Conservation (phyloP, 2,888 invertebrate genomes). For the Sarcophaga carnaria region DNA sequence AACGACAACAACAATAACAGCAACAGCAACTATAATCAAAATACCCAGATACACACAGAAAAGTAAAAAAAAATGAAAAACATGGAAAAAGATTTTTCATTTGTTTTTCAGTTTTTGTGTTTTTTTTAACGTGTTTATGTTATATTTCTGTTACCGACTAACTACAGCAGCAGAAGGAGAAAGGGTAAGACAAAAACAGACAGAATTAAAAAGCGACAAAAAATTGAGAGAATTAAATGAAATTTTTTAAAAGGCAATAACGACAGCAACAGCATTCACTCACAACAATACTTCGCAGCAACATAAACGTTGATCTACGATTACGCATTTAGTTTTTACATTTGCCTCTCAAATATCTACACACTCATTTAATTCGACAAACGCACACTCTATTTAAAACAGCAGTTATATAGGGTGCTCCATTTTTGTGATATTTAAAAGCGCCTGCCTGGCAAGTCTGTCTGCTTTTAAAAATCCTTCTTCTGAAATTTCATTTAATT, state of each 20-base stretch:
- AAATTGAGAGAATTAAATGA: conserved; percentile 28
- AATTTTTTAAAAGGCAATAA: conserved; percentile 27
- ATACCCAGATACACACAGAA: neutral
- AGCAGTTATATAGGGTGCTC: too few relatives aligned
- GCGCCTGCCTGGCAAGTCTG: too few relatives aligned
- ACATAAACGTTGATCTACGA: conserved; percentile 41
- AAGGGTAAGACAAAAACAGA: neutral
- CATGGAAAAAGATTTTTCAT: neutral
- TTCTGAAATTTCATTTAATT: too few relatives aligned
- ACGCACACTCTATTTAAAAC: too few relatives aligned
- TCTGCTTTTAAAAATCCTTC: too few relatives aligned
- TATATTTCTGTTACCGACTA: neutral
- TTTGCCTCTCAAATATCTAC: neutral
- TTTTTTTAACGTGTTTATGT: conserved; percentile 37
- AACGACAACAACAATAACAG: neutral
- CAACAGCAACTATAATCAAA: neutral
- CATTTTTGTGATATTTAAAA: too few relatives aligned
- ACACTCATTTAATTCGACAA: neutral
- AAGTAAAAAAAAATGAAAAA: neutral
- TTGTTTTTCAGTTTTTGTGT: conserved; percentile 7
- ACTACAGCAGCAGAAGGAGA: neutral
- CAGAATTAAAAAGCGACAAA: conserved; percentile 15
- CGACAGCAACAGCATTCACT: neutral
- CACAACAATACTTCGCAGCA: conserved; percentile 6
- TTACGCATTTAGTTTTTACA: conserved; percentile 33